phyloP scores from a whole-genome alignment of 2,113 vertebrate genomes.

The Ancistrus triradiatus region DNA sequence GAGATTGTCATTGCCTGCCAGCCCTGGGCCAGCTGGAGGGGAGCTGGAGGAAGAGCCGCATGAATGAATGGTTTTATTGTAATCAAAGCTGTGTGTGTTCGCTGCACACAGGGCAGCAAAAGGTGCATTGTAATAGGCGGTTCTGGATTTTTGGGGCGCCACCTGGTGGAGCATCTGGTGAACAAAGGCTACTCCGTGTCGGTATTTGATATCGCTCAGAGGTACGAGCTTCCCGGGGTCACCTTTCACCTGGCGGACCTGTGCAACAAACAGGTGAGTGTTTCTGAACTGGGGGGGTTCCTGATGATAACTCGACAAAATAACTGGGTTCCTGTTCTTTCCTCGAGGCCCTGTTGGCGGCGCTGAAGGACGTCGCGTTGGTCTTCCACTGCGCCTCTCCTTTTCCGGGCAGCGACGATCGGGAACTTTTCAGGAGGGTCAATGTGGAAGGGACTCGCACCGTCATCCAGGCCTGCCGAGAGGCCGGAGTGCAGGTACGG shows the following conservation, averaged over 20 bases:
- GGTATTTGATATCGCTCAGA: constrained; percentile 86
- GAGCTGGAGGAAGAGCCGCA: no score
- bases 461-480: constrained; percentile 80
- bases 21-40: no score
- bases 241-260: constrained; percentile 88
- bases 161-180: constrained; percentile 87
- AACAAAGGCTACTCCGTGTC: constrained; percentile 78
- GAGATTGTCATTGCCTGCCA: no score
- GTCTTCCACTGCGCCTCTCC: constrained; percentile 96
- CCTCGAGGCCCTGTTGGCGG: constrained; percentile 80
- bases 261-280: constrained; percentile 79
- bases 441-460: constrained; percentile 83
- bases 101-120: constrained; percentile 69
- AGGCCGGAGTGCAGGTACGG: constrained; percentile 87
- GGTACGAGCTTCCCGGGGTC: constrained; percentile 71
- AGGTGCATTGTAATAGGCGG: constrained; percentile 87
- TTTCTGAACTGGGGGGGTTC: not conserved
- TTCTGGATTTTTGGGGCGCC: constrained; percentile 86
- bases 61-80: no score
- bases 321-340: not conserved
- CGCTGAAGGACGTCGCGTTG: constrained; percentile 75
- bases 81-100: not conserved
- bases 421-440: constrained; percentile 83
- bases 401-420: constrained; percentile 80
- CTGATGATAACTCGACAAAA: not conserved